Evolutionary conservation across 2,797 vertebrate genomes (phyloP).

Genomic region (Coilia nasus): DNA sequence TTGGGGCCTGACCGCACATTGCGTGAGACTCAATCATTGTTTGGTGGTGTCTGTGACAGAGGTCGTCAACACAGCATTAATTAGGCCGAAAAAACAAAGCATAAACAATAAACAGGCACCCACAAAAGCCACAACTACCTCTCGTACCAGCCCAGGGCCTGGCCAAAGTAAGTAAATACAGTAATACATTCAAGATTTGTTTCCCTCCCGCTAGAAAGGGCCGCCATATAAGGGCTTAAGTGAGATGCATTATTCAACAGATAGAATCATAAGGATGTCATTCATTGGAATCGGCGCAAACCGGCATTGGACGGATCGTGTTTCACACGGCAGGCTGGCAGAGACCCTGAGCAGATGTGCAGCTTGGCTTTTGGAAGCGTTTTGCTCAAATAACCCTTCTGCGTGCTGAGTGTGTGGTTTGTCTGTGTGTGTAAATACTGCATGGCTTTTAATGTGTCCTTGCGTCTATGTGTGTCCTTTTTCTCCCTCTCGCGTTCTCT

Average conservation of each 20-base stretch:
- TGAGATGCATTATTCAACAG: conserved; percentile 69
- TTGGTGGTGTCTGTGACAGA: conserved; percentile 68
- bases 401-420: conserved; percentile 28
- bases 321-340: conserved; percentile 72
- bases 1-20: conserved; percentile 52
- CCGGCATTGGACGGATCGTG: conserved; percentile 55
- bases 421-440: conserved; percentile 26
- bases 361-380: conserved; percentile 76
- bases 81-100: conserved; percentile 76
- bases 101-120: conserved; percentile 77
- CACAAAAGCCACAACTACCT: conserved; percentile 72
- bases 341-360: conserved; percentile 79
- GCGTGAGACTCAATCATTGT: conserved; percentile 73
- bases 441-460: conserved; percentile 11
- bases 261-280: conserved; percentile 70
- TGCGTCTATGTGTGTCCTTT: background rate
- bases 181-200: conserved; percentile 80
- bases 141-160: conserved; percentile 61
- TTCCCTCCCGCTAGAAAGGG: conserved; percentile 55
- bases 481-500: background rate
- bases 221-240: conserved; percentile 61
- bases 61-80: conserved; percentile 76
- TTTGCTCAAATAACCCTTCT: conserved; percentile 69
- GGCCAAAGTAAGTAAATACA: conserved; percentile 74
- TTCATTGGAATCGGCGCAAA: conserved; percentile 69